Base-by-base conservation (phyloP, 2,797 vertebrate genomes). In the Australoheros facetus region DNA sequence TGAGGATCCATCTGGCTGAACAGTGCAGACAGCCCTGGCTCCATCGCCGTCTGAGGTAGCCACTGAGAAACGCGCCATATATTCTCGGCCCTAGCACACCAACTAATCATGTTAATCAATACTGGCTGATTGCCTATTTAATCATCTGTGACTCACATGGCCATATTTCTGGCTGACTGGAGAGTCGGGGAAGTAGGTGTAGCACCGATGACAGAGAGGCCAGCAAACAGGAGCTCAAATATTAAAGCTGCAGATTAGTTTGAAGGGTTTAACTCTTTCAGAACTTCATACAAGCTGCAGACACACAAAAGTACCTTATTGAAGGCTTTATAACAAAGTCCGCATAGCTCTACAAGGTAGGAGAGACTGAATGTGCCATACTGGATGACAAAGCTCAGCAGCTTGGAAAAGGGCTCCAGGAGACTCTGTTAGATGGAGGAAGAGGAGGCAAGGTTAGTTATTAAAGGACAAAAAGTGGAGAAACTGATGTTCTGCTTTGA, bases 361-460 rank as follows among this genome's bases (percentile, higher is more conserved):
- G 97, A 97, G 84, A 99, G 95, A 34, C 97, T 98, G 92, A 99
- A 99, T 75, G 97, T 93, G 10, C 97, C 97, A 77, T 99, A 98
- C 95, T 99, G 98, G 92, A 99, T 98, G 37, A 99, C 96, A 87
- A 99, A 99, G 90, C 97, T 98, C 76, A 99, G 94, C 59, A 99
- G 93, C 87, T 99, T 99, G 87, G 98, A 99, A 91, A 98, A 98
- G 5, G 98, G 98, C 84, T 99, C 98, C 94, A 99, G 92, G 84
- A 99, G 96, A 93, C 97, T 99, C 98, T 99, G 95, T 14, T 56
- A 79, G 56, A 71, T 4, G 34, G 54, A 32, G 30, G 23, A 84
- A 73, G 7, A 60, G 16, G 13, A 77, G 23, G 42, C 58, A 58
- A 5, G 6, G 23, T 85, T 48, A 58, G 59, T 62, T 14, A 53